Conservation (phyloP, 30 jellyfish, hydroid and myxozoan genomes). For the Aurelia coerulea region DNA sequence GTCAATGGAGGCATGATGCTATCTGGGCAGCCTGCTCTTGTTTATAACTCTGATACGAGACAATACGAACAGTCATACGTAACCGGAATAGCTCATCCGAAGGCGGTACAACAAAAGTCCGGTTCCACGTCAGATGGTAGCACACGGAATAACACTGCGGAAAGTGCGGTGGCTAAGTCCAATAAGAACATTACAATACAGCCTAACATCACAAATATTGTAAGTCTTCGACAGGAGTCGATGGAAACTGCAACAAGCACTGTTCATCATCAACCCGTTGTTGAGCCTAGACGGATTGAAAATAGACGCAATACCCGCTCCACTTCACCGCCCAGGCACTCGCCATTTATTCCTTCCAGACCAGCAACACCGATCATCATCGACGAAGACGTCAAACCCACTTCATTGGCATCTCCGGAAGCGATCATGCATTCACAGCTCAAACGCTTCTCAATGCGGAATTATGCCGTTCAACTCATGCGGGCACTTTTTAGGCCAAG, state of each 20-base stretch:
- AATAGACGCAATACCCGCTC: background rate
- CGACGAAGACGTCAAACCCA: slow-evolving; percentile 47
- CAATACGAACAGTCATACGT: slow-evolving; percentile 62
- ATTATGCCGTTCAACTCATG: slow-evolving; percentile 55
- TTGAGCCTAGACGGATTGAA: background rate
- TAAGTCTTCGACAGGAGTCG: slow-evolving; percentile 42
- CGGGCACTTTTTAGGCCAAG: slow-evolving; percentile 51
- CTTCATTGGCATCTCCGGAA: slow-evolving; percentile 41
- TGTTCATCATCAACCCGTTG: background rate
- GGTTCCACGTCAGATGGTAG: background rate
- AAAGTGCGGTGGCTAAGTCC: background rate
- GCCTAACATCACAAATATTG: slow-evolving; percentile 45
- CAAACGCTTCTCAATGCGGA: slow-evolving; percentile 52
- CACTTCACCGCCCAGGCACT: slow-evolving; percentile 7
- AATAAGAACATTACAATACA: background rate
- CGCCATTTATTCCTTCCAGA: background rate
- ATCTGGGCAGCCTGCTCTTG: slow-evolving; percentile 45
- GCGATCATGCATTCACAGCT: slow-evolving; percentile 42
- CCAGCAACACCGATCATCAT: slow-evolving; percentile 46
- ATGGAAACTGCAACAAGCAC: slow-evolving; percentile 4
- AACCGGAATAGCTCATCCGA: slow-evolving; percentile 54
- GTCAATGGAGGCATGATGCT: slow-evolving; percentile 18
- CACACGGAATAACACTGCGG: background rate
- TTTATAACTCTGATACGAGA: slow-evolving; percentile 25
- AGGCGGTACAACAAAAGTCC: background rate